A percentile compares a stretch with the other conserved stretches of the same genome.
phyloP scores from a whole-genome alignment of 2,797 vertebrate species.

The Pseudochromis fuscus region DNA sequence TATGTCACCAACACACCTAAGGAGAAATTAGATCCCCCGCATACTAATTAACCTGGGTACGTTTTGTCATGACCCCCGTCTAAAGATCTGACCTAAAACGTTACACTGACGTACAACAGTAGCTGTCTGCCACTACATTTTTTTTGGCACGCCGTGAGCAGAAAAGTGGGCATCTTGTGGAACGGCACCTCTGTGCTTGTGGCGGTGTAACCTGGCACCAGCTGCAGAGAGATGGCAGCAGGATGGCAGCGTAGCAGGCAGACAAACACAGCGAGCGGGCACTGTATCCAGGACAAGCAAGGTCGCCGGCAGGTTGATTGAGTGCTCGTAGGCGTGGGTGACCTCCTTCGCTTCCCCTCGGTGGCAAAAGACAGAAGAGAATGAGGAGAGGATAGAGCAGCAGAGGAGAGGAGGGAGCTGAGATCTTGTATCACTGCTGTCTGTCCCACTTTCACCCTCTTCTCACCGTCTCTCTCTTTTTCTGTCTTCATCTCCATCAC shows the following conservation, averaged over 20 bases:
- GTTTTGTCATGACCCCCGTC: conserved; percentile 40
- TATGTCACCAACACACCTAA: background rate
- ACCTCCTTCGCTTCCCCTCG: conserved; percentile 81
- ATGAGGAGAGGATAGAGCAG: conserved; percentile 38
- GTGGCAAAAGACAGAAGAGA: conserved; percentile 63
- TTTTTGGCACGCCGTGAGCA: conserved; percentile 37
- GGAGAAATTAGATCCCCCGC: conserved; percentile 26
- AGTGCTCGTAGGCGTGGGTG: conserved; percentile 83
- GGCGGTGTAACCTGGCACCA: conserved; percentile 67
- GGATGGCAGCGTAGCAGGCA: conserved; percentile 54
- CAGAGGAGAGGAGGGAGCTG: conserved; percentile 44
- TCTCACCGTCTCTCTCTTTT: conserved; percentile 30
- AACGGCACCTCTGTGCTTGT: conserved; percentile 62
- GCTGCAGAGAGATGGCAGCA: conserved; percentile 58
- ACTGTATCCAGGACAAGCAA: conserved; percentile 82
- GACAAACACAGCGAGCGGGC: conserved; percentile 62
- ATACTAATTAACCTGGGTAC: conserved; percentile 37
- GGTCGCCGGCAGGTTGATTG: conserved; percentile 83
- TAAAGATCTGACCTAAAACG: conserved; percentile 16
- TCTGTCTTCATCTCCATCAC: conserved; percentile 8
- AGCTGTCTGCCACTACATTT: conserved; percentile 30
- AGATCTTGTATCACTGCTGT: conserved; percentile 55
- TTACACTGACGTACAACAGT: conserved; percentile 30
- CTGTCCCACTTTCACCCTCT: conserved; percentile 75
- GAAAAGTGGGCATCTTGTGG: conserved; percentile 64